Evolutionary conservation across 2,888 invertebrate species (phyloP), one percentile per base, ranked within the genome.

Genomic region (Drosophila kambysellisi): DNA sequence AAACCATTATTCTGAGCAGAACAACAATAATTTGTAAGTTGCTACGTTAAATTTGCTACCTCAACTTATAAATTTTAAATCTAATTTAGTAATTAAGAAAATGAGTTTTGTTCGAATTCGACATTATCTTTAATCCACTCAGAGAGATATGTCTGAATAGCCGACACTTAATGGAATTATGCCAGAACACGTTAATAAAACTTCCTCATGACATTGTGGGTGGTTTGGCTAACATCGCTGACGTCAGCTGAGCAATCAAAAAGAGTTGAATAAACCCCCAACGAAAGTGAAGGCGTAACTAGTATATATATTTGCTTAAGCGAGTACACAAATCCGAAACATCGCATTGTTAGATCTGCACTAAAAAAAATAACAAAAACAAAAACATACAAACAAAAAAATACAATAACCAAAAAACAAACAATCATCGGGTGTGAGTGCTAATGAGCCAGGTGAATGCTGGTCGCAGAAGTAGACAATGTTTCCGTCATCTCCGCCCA

Each of bases 281-380:
- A 70, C 72, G 85, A 85, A 85, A 86, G 89, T 74, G 88, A 86
- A 83, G 89, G 81, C 74, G 66, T 66, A 58, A 52, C 58, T 43
- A 32, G 60, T n/a, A 61, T 41, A 37, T 37, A 53, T 9, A 52
- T 35, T 52, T 30, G 25, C 41, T 1, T n/a, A 37, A 12, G 29
- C 61, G 9, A 9, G 20, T 61, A 54, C 17, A 43, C 54, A 64
- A 69, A 56, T 76, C 59, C 9, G 33, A 68, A 17, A 66, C 65
- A 66, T 58, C 51, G 59, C 63, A 46, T 67, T 39, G 66, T 37
- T 52, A 41, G 71, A 75, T 63, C 43, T 61, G 71, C 79, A 66
- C 53, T 63, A 70, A 70, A 64, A 50, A 33, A 20, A 32, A 52
- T 25, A 25, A 25, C 3, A 25, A 52, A 12, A 12, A 3, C 32